Conservation (phyloP, 2,797 vertebrate species). For the Tangara arthus region DNA sequence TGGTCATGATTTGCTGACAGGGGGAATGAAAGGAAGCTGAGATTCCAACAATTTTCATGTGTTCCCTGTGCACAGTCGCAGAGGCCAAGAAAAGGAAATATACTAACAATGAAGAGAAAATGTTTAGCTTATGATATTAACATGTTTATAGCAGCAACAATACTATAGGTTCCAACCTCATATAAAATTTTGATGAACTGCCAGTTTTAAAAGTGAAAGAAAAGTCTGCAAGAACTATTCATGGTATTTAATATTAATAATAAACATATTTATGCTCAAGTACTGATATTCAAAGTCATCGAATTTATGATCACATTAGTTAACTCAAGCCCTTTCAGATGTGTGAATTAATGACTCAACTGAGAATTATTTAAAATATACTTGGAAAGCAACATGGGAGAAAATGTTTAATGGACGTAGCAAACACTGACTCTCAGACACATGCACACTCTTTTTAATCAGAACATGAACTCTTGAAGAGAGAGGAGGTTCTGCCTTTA, state of each 20-base stretch:
- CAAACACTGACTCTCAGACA: not conserved
- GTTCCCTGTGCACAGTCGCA: not conserved
- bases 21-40: not conserved
- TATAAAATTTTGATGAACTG: not conserved
- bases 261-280: not conserved
- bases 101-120: slow-evolving; percentile 26
- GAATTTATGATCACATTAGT: not conserved
- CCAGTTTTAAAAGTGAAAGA: not conserved
- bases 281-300: not conserved
- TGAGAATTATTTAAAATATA: not conserved
- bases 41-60: not conserved
- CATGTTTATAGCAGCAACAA: not conserved
- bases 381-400: not conserved
- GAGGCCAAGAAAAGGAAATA: slow-evolving; percentile 29
- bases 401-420: not conserved
- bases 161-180: not conserved
- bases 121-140: slow-evolving; percentile 21
- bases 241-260: not conserved
- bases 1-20: not conserved
- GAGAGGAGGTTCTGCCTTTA: not conserved
- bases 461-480: not conserved
- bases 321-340: not conserved
- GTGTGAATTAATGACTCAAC: not conserved
- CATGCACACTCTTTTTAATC: rapidly evolving
- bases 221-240: not conserved